Base-by-base conservation (phyloP, 2,888 invertebrate genomes). In the Entomobrya multifasciata region DNA sequence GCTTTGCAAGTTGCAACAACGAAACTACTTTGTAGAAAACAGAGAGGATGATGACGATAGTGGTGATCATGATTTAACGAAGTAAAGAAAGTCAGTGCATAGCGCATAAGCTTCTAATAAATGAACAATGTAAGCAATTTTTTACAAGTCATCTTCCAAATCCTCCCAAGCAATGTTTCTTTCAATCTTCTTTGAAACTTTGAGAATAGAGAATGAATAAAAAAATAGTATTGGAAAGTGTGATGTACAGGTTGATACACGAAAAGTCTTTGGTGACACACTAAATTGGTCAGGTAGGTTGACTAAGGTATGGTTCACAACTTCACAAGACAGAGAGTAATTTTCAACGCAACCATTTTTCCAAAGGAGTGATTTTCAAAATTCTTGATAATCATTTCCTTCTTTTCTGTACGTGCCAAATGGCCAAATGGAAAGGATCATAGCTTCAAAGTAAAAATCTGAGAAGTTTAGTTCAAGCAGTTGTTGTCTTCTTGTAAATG, bases 341-440 rank as follows among this genome's bases (percentile, higher is more conserved):
- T 41, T 41, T 22, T 17, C 17, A 65, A 20, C 27, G 5, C 36
- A 22, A 25, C 25, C 25, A 22, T 8, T 4, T 20, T 5, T 2
- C 3, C 8, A 11, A 17, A 2, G 25, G 25, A 15, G 27, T 62
- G 60, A 72, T 72, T 72, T 49, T 72, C 20, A 11, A 67, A 55
- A 70, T 80, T 60, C 70, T 76, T 62, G 52, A 76, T n/a, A 76
- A 74, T 83, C 83, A 83, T 83, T 83, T 83, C 83, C 83, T 83
- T 41, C 52, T 72, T 60, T 1, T 15, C 27, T 57, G 83, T 83
- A 83, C 83, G 83, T 83, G 83, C 83, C 83, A 83, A 83, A 60
- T 83, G 83, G 62, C 36, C 74, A 79, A n/a, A 11, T 41, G n/a
- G 49, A 41, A 47, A 30, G 79, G 79, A 65, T 79, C 55, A 55